Evolutionary conservation across 53 echinoderm and acorn worm genomes (phyloP).

Genomic region (Paelopatides confundens): DNA sequence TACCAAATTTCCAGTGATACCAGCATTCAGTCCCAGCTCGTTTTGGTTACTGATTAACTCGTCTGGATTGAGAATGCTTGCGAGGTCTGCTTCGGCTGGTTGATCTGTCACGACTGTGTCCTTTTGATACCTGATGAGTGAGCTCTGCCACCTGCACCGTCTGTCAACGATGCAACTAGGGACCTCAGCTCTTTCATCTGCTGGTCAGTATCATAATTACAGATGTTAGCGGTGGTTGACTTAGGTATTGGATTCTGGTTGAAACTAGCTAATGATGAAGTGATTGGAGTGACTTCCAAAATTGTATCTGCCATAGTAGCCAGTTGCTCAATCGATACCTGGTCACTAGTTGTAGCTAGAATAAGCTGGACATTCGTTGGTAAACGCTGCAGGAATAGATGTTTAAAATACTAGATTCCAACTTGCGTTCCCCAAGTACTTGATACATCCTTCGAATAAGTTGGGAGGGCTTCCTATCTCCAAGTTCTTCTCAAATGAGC

Average conservation of each 20-base stretch:
- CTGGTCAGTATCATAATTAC: not conserved
- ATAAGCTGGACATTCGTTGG: too few species aligned
- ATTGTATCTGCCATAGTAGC: too few species aligned
- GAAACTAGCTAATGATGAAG: too few species aligned
- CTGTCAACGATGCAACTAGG: not conserved
- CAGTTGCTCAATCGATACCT: too few species aligned
- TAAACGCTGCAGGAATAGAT: not conserved
- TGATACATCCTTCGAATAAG: slow-evolving; percentile 44
- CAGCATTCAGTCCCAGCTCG: slow-evolving; percentile 24
- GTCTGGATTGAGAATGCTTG: not conserved
- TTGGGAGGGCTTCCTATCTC: slow-evolving; percentile 38
- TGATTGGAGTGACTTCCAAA: not conserved
- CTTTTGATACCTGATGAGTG: not conserved
- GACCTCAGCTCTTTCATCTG: not conserved
- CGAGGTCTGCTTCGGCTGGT: too few species aligned
- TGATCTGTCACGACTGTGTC: too few species aligned
- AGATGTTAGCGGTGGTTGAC: too few species aligned
- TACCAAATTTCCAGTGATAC: slow-evolving; percentile 34
- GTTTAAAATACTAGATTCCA: slow-evolving; percentile 46
- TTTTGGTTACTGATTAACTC: not conserved
- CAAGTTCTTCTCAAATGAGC: slow-evolving; percentile 48
- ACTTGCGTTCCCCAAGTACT: not conserved
- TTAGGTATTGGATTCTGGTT: too few species aligned
- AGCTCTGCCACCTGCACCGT: not conserved
- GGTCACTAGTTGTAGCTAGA: too few species aligned